Evolutionary conservation across 2,888 invertebrate species (phyloP).

Genomic region (Pristionchus maxplancki): DNA sequence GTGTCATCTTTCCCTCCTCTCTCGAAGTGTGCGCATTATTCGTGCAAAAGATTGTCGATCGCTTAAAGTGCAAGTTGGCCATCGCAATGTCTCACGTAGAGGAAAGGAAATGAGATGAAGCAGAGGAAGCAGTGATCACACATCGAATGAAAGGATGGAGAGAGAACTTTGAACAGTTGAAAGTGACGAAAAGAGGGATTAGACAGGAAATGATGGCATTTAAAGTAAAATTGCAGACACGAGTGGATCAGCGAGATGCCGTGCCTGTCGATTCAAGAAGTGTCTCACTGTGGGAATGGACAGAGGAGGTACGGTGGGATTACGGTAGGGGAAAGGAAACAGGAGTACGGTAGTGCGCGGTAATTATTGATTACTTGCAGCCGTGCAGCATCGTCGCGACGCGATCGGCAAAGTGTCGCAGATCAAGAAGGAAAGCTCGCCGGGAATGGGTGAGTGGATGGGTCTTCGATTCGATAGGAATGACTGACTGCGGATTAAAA

Average conservation of each 20-base stretch:
- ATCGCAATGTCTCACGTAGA: neutral
- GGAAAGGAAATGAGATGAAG: neutral
- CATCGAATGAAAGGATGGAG: neutral
- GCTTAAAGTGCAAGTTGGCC: conserved; percentile 22
- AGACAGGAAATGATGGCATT: neutral
- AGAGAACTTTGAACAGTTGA: neutral
- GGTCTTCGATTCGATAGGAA: neutral
- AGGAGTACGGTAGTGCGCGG: conserved; percentile 4
- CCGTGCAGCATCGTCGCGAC: conserved; percentile 73
- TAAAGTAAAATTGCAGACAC: conserved; percentile 60
- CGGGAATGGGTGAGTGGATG: conserved; percentile 6
- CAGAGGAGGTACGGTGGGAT: conserved; percentile 57
- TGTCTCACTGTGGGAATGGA: conserved; percentile 73
- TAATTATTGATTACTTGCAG: conserved; percentile 54
- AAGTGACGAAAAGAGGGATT: neutral
- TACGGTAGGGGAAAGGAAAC: neutral
- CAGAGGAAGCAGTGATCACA: neutral
- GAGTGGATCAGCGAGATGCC: conserved; percentile 67
- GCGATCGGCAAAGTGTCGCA: conserved; percentile 70
- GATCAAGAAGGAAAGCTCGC: conserved; percentile 38
- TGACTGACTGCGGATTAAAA: neutral
- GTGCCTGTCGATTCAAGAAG: conserved; percentile 72
- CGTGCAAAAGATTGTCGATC: neutral
- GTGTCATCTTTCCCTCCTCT: neutral
- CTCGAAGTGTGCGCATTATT: neutral